Base-by-base conservation (phyloP, 1,140 invertebrate genomes). In the Solenopsis invicta region DNA sequence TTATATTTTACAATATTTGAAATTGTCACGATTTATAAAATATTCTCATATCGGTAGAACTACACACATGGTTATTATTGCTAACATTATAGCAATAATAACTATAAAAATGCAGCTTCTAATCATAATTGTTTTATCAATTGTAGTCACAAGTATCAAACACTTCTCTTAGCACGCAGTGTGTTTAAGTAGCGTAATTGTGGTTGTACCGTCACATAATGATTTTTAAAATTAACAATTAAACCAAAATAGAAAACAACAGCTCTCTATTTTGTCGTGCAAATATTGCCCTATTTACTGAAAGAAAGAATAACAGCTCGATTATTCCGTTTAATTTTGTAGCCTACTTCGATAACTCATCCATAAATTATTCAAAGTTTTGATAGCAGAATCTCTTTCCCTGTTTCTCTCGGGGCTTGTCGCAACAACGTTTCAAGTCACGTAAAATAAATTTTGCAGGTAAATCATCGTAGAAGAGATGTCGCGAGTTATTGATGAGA, bases 391-490 rank as follows among this genome's bases (percentile, higher is more conserved):
- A 29, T 59, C n/a, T 13, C 5, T 21, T 12, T 66, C 1, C 37
- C 13, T 62, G 16, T 64, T 4, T 37, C 18, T n/a, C 9, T 45
- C 10, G n/a, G 4, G 10, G 6, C 8, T 41, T 54, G 45, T 71
- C 18, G 16, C 34, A 5, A 29, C 48, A 21, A 62, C 9, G 4
- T 52, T 34, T 12, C 10, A 66, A 71, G 16, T 45, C 21, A 13
- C 8, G 13, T 18, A 16, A 56, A 71, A 81, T 81, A 48, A 81
- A 81, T 81, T 6, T 71, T 81, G 52, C 50, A 45, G 8, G 12
- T 21, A 16, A 59, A 29, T 4, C 21, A 41, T n/a, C 41, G 10
- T 24, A 45, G n/a, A 75, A 56, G 12, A 59, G 64, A 66, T 24
- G 10, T 13, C n/a, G 24, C 24, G n/a, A 71, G 3, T 50, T 52